phyloP scores from a whole-genome alignment of 2,888 invertebrate genomes.

The Volucella inanis region DNA sequence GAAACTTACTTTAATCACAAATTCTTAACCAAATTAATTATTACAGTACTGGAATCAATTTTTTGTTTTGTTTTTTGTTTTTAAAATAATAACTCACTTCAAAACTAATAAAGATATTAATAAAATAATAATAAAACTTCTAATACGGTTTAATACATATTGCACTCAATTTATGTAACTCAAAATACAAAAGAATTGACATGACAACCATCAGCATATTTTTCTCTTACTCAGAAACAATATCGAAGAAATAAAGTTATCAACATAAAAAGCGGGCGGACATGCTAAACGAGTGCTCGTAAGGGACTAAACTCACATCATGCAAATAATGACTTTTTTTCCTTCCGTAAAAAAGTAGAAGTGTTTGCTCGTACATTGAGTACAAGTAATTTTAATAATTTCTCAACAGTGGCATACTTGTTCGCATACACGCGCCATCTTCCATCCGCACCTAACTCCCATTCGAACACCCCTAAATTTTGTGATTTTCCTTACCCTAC shows the following conservation, averaged over 20 bases:
- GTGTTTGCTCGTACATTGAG: constrained; percentile 24
- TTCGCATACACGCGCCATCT: constrained; percentile 12
- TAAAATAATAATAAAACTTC: too few species aligned
- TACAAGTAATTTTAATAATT: constrained; percentile 53
- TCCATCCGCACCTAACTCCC: not conserved
- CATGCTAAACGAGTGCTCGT: not conserved
- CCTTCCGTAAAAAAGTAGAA: constrained; percentile 13
- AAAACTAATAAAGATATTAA: too few species aligned
- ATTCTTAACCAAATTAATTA: too few species aligned
- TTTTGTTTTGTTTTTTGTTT: too few species aligned
- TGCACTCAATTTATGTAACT: too few species aligned
- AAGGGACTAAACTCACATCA: constrained; percentile 27
- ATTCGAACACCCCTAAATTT: too few species aligned
- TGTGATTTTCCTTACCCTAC: not conserved
- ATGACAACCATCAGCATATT: constrained; percentile 15
- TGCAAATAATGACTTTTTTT: constrained; percentile 52
- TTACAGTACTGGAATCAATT: too few species aligned
- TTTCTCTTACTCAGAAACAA: constrained; percentile 15
- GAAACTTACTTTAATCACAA: too few species aligned
- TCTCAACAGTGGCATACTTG: constrained; percentile 35
- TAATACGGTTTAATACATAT: too few species aligned
- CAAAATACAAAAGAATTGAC: not conserved
- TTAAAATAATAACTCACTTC: too few species aligned
- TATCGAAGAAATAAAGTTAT: constrained; percentile 32
- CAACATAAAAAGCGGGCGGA: constrained; percentile 3